Evolutionary conservation across 2,113 vertebrate species (phyloP), one percentile per base, ranked within the genome.

Genomic region (Bufo gargarizans): DNA sequence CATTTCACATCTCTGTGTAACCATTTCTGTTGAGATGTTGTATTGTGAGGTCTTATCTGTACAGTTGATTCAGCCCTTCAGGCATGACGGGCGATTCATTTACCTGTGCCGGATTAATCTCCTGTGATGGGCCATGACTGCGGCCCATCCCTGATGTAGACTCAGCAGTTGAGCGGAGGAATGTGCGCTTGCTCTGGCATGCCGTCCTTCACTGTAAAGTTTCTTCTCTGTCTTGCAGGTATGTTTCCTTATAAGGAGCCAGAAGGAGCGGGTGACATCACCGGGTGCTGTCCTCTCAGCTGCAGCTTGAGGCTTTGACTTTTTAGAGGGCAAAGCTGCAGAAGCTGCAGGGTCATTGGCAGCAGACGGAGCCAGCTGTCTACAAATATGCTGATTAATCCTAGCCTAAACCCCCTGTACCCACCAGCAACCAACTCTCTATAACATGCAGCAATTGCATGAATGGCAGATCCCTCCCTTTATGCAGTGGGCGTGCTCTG

Each of bases 211-310:
- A 19, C 79, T 76, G 53, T 76, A 43, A 77, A 72, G 43, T 72
- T 69, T 71, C n/a, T 79, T 11, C 71, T 22, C 19, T 63, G 53
- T n/a, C 12, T 74, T 11, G 59, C 86, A 88, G 86, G 80, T 88
- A 88, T 72, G 78, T 84, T 88, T 84, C 87, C 87, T 88, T 88
- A 88, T 84, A 88, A 84, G 87, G 87, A 84, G 49, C 71, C 58
- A 43, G 45, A 76, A 17, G 45, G 49, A 45, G 19, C n/a, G n/a
- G 20, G 67, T 77, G 56, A 83, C 45, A 65, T 86, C 47, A 47
- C 20, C n/a, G 72, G 80, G 87, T 49, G 50, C 20, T 22, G 19
- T 53, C 17, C 6, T 49, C 74, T 1, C 11, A 0, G 7, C 49
- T 74, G n/a, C 83, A 72, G 47, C 49, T 85, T 53, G 58, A 45